Conservation (phyloP, 1,140 invertebrate genomes). For the Meloidogyne chitwoodi region DNA sequence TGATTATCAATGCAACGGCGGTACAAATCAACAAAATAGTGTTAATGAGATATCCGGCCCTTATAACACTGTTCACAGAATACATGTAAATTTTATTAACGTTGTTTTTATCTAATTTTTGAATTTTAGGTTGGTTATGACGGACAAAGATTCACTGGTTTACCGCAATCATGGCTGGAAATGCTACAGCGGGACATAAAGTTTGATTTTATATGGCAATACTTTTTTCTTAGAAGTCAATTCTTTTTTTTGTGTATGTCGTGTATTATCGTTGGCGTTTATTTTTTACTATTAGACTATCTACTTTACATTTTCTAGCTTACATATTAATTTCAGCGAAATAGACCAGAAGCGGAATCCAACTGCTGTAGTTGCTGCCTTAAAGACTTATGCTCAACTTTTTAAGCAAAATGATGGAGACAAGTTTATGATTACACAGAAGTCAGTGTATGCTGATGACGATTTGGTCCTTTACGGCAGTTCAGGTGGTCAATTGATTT, state of each 20-base stretch:
- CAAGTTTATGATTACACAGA: conserved; percentile 56
- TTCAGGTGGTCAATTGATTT: background rate
- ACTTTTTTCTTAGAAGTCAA: background rate
- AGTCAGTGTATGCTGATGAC: conserved; percentile 37
- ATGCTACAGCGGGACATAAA: conserved; percentile 47
- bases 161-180: conserved; percentile 57
- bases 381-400: conserved; percentile 57
- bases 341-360: conserved; percentile 58
- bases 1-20: background rate
- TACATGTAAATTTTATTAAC: conserved; percentile 37
- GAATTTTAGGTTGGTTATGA: conserved; percentile 41
- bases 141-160: conserved; percentile 54
- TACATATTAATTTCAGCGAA: conserved; percentile 43
- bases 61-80: conserved; percentile 53
- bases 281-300: background rate
- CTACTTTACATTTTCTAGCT: conserved; percentile 12
- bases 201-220: conserved; percentile 20
- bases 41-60: conserved; percentile 51
- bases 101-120: background rate
- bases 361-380: conserved; percentile 47
- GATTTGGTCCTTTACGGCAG: background rate
- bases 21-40: conserved; percentile 1
- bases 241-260: background rate
- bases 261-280: too few relatives aligned
- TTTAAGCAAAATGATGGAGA: conserved; percentile 50